phyloP scores from a whole-genome alignment of 2,113 vertebrate species.

The Vidua macroura region DNA sequence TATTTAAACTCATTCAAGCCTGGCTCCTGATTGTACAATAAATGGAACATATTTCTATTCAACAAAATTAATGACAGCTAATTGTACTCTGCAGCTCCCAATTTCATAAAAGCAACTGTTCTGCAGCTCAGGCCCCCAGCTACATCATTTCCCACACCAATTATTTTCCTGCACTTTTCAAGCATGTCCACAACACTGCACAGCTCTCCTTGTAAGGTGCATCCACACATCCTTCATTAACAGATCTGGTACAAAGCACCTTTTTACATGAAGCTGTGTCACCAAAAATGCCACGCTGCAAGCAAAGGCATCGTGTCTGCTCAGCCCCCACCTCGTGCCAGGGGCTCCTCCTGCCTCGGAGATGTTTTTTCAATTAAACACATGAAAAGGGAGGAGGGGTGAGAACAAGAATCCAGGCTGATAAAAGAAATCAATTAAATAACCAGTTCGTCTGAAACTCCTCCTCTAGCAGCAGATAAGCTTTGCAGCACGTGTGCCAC shows the following conservation, averaged over 20 bases:
- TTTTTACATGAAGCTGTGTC: rapidly evolving
- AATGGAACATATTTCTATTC: slow-evolving; percentile 81
- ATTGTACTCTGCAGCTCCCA: slow-evolving; percentile 72
- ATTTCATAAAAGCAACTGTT: slow-evolving; percentile 69
- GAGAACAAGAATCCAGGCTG: not conserved
- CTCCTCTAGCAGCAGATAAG: not conserved
- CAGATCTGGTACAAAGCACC: not conserved
- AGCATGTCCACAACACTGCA: not conserved
- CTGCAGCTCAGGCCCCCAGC: slow-evolving; percentile 54
- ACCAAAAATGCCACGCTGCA: not conserved
- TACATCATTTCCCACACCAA: slow-evolving; percentile 62
- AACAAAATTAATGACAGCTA: slow-evolving; percentile 79
- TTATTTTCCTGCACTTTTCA: slow-evolving; percentile 52
- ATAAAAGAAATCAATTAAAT: not conserved
- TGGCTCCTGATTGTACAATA: slow-evolving; percentile 77
- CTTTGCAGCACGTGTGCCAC: not conserved
- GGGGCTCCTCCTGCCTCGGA: not conserved
- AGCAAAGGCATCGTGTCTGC: not conserved
- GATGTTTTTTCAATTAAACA: not conserved
- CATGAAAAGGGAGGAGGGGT: not conserved
- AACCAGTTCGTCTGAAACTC: not conserved
- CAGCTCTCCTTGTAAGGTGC: not conserved
- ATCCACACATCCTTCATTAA: not conserved
- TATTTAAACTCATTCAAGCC: slow-evolving; percentile 78
- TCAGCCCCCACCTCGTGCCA: not conserved